Evolutionary conservation across 2,888 invertebrate species (phyloP), one percentile per base, ranked within the genome.

Genomic region (Pachydiplax longipennis): DNA sequence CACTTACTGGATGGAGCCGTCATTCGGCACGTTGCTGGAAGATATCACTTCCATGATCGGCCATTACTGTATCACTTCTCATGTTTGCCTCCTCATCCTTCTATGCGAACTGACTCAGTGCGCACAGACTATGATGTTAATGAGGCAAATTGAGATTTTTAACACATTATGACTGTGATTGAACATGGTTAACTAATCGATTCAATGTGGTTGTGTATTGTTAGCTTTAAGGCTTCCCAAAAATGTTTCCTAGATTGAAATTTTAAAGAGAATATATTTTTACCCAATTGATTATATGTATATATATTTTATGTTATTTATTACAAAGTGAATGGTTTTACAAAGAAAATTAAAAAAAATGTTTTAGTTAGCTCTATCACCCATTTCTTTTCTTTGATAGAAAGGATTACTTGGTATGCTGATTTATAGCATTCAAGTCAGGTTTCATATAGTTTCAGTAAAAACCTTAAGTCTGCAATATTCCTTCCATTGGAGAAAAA

Each of bases 1-100:
- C 97, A 97, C 93, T 95, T 99, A 83, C 95, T 99, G 37, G 96
- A 97, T 93, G 98, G 98, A 18, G 95, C 98, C 90, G 97, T 99
- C 80, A 95, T 99, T 91, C 95, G 96, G 90, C 99, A 99, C 94
- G 95, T 98, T 83, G 96, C 97, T 93, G 95, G 96, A 92, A 96
- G 97, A 6, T 97, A 98, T 93, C 97, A 98, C 94, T 99, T 99
- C 94, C 96, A 96, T 92, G 97, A 99, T 94, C 96, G 96, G 92
- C 92, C 94, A 13, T 95, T 98, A 91, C 95, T 98, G 25, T 99
- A 98, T 93, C 96, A 96, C 31, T 98, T 98, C 92, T 93, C 92
- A 12, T 87, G 87, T 22, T 22, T 61, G n/a, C 61, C 87, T 37
- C 65, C 35, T 61, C 87, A 58, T 6, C 61, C 58, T 37, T 73